A percentile compares a stretch with the other conserved stretches of the same genome.
phyloP scores from a whole-genome alignment of 2,888 invertebrate species.

The Scaptomyza flava region DNA sequence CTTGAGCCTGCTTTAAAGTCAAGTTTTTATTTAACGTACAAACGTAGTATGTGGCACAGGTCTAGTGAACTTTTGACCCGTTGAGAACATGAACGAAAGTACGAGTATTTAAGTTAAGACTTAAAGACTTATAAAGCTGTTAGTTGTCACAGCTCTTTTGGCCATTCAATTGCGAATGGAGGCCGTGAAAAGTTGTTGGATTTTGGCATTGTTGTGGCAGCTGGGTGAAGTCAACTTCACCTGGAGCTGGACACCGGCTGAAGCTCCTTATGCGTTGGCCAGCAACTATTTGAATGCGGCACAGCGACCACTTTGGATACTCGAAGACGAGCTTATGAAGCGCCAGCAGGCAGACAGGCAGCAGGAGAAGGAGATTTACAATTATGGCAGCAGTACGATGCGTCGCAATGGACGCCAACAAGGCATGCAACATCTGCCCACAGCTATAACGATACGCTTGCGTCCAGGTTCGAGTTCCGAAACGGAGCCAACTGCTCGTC shows the following conservation, averaged over 20 bases:
- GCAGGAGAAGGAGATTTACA: conserved; percentile 27
- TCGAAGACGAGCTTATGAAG: conserved; percentile 71
- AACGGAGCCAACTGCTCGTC: not conserved
- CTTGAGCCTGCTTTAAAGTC: not conserved
- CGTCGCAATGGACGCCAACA: not conserved
- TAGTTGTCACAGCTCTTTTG: not conserved
- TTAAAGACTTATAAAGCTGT: conserved; percentile 46
- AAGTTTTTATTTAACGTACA: conserved; percentile 1
- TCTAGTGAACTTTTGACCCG: conserved; percentile 48
- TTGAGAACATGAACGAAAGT: conserved; percentile 67
- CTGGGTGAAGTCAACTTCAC: conserved; percentile 24
- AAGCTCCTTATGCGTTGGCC: conserved; percentile 14
- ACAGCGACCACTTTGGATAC: conserved; percentile 80
- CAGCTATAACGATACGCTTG: conserved; percentile 27
- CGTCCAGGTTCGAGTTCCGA: conserved; percentile 2
- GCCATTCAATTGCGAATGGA: conserved; percentile 57
- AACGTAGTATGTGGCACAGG: conserved; percentile 17
- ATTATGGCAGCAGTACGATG: not conserved
- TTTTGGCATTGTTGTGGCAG: conserved; percentile 34
- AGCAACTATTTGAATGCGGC: conserved; percentile 60
- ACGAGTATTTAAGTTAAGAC: conserved; percentile 17
- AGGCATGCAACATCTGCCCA: conserved; percentile 16
- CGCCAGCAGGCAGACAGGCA: conserved; percentile 33
- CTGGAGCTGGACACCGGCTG: conserved; percentile 32
- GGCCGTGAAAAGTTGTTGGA: conserved; percentile 41